A percentile compares a stretch with the other conserved stretches of the same genome.
phyloP scores from a whole-genome alignment of 37 sponge, comb jelly and placozoan species.

The Eunapius fragilis region DNA sequence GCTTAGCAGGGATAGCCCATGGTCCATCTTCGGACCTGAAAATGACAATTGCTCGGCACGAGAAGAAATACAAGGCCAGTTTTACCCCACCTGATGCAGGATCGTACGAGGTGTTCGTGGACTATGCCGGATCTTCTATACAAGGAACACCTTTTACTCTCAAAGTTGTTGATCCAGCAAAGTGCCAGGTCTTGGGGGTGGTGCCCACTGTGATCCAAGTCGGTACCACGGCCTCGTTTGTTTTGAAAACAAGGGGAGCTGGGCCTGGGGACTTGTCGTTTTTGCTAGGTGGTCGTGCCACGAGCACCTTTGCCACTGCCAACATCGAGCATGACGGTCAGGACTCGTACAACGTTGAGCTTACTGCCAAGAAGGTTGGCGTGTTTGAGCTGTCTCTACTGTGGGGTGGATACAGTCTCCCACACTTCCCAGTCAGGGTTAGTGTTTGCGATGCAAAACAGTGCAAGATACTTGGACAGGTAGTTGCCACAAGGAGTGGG shows the following conservation, averaged over 20 bases:
- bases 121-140: conserved; percentile 61
- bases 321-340: conserved; percentile 30
- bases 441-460: conserved; percentile 66
- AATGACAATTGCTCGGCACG: conserved; percentile 13
- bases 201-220: conserved; percentile 57
- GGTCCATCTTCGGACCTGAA: conserved; percentile 75
- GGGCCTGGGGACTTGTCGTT: conserved; percentile 66
- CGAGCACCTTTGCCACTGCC: conserved; percentile 10
- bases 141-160: conserved; percentile 73
- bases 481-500: conserved; percentile 45
- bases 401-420: conserved; percentile 68
- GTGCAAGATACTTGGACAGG: conserved; percentile 62
- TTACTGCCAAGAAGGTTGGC: conserved; percentile 32
- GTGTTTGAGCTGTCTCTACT: conserved; percentile 13
- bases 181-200: conserved; percentile 55
- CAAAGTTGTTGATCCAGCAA: conserved; percentile 60
- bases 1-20: conserved; percentile 45
- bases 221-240: conserved; percentile 36
- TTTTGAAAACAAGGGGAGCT: conserved; percentile 69
- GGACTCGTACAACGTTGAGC: conserved; percentile 40
- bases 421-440: conserved; percentile 57
- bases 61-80: conserved; percentile 24
- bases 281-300: conserved; percentile 11
- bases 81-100: conserved; percentile 83
- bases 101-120: conserved; percentile 75